Evolutionary conservation across 2,888 invertebrate species (phyloP), one percentile per base, ranked within the genome.

Genomic region (Mimas tiliae): DNA sequence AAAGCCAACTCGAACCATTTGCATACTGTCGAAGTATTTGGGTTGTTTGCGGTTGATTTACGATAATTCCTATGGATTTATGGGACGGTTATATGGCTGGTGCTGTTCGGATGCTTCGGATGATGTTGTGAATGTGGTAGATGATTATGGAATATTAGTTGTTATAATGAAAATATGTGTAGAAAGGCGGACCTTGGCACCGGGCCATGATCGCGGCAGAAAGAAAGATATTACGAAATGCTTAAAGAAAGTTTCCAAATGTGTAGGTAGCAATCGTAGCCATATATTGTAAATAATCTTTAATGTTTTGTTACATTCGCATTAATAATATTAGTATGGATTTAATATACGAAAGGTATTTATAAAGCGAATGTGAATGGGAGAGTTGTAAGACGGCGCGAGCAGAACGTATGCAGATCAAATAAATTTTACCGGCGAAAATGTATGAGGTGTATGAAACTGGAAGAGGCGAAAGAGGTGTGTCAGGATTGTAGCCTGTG

Each of bases 1-100:
- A 73, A 73, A 81, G 78, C 78, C 1, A 12, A 21, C 55, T 55
- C 65, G 34, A 58, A 58, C 47, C 72, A 76, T 80, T 79, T 76
- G 75, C 74, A 74, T 27, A 27, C 27, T 68, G 67, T 73, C 67
- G 42, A 34, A 69, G 72, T 70, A 71, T 72, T 68, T 68, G 62
- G 55, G 63, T 48, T 71, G 68, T 72, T 72, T 70, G 67, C 38
- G 65, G 65, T 65, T 63, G 63, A 66, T 71, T 68, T 67, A 68
- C 64, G 64, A 19, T 47, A 34, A 67, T 64, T 64, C 66, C 50
- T 64, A 12, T 16, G 50, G 63, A 58, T 67, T 67, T 63, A 63
- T 66, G 52, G 38, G 63, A 64, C 27, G 55, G 34, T n/a, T 58
- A 53, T 63, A 34, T 55, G 34, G 48, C 65, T 45, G 6, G 6